Evolutionary conservation across 2,888 invertebrate genomes (phyloP), one percentile per base, ranked within the genome.

Genomic region (Dorcus parallelipipedus): DNA sequence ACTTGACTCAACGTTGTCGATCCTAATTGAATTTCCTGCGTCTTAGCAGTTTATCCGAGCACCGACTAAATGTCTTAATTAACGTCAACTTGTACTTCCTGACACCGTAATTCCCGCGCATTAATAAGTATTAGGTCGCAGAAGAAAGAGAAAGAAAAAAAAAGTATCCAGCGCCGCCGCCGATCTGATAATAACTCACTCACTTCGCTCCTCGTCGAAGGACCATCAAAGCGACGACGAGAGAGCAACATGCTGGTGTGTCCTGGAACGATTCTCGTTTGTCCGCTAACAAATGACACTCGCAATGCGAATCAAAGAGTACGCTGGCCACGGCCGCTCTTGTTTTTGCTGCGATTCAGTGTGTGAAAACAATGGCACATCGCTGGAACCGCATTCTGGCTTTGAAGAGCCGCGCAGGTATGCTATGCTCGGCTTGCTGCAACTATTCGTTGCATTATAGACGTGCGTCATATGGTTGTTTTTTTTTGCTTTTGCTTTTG

Each of bases 321-420:
- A 67, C 71, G 66, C 68, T 69, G 72, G 66, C 70, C 69, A 69
- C 69, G 67, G 76, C 74, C 76, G 76, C 75, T 73, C 75, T 73
- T 71, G 75, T 76, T 76, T 76, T 76, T 75, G 74, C 72, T 64
- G 67, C 72, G 72, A 72, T 73, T 71, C 74, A 69, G 76, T 76
- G 78, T 77, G 78, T 77, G 77, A 78, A 78, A 78, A 78, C 78
- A 78, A 78, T 77, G 76, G 78, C 77, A 77, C 75, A 76, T 77
- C 76, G 75, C 67, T 59, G 71, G 67, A 73, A 74, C 76, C 72
- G 72, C 77, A 77, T 77, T 78, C 78, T 77, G 67, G 56, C 76
- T 77, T 77, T 77, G 76, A 73, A 69, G 70, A 69, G 70, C 71
- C 73, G 69, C 63, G 64, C 64, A 69, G 72, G 74, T 70, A 74